Evolutionary conservation across 1,140 invertebrate species (phyloP), one percentile per base, ranked within the genome.

Genomic region (Potamilus streckersoni): DNA sequence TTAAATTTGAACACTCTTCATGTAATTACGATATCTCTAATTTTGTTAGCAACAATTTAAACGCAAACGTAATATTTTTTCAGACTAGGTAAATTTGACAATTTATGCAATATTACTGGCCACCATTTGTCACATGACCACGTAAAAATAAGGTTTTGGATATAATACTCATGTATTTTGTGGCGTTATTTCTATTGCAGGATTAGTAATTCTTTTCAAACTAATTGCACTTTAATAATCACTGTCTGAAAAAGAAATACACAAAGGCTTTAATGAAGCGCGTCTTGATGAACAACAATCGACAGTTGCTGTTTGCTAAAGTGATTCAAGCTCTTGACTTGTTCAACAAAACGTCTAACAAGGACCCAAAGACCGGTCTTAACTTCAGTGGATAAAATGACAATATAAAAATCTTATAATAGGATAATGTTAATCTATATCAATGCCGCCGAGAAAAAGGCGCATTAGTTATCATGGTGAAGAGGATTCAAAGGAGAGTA

Each of bases 401-500:
- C 20, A 19, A 31, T 64, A 27, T 64, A 23, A 27, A n/a, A 6
- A n/a, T 64, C 19, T 27, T 12, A 27, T 15, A 19, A 38, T 27
- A 17, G 11, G 12, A 38, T 14, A 67, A 15, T n/a, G 65, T 38
- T 19, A 31, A 67, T 49, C 19, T 23, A 17, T 69, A 69, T 76
- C 71, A 76, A 82, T 82, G 81, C 81, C 81, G 74, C 75, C 76
- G 20, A 79, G 74, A 63, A 80, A 76, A 75, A 76, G 81, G 76
- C 70, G 81, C 70, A 79, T 79, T 71, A 80, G 76, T 67, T 75
- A 70, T 71, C 81, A 82, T 57, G 79, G 79, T 20, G 81, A 82
- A 19, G 79, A 75, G 76, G 79, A 66, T 65, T 57, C 63, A 63
- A 71, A 70, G 66, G 81, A 82, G 77, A 78, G 56, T 59, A 75